phyloP scores from a whole-genome alignment of 2,113 vertebrate species.

The Pogonocichla stellata region DNA sequence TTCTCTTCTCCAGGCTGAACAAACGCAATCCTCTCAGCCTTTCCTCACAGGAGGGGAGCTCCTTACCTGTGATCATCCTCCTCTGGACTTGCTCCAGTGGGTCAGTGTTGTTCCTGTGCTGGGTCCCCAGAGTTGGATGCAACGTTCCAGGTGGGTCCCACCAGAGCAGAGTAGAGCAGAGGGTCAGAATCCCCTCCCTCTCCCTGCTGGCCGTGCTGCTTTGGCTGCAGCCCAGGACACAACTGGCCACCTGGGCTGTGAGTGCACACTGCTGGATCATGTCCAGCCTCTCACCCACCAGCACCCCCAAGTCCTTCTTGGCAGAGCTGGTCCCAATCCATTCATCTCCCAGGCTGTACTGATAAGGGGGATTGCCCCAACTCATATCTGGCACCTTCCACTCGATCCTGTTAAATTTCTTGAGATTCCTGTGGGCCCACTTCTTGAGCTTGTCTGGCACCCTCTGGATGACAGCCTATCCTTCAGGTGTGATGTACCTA shows the following conservation, averaged over 20 bases:
- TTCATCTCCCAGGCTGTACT: neutral
- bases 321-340: neutral
- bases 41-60: neutral
- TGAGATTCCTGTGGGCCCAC: neutral
- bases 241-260: accelerated
- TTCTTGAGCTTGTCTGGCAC: neutral
- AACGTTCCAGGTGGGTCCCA: neutral
- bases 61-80: neutral
- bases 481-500: neutral
- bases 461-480: neutral
- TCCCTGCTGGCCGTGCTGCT: accelerated
- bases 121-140: neutral
- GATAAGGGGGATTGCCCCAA: accelerated
- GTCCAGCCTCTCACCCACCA: neutral
- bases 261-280: no score
- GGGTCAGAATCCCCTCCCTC: neutral
- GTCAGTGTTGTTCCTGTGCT: neutral
- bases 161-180: neutral
- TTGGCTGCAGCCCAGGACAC: neutral
- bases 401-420: neutral
- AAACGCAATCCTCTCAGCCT: neutral
- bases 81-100: neutral
- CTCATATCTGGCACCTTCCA: accelerated
- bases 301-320: neutral
- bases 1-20: neutral